phyloP scores from a whole-genome alignment of 92 coral and sea anemone genomes.

The Zoanthus sansibaricus region DNA sequence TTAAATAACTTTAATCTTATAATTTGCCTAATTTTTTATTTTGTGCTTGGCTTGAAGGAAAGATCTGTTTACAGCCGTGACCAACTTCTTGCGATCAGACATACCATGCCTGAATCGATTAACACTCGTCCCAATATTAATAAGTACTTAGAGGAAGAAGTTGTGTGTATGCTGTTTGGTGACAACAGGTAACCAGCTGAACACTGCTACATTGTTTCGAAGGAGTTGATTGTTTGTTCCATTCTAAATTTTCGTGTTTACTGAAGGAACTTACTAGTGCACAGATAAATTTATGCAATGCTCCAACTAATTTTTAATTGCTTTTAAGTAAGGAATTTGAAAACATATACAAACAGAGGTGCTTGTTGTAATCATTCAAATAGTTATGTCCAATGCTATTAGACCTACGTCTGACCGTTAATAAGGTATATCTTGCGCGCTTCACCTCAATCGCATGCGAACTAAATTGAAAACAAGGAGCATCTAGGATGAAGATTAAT shows the following conservation, averaged over 20 bases:
- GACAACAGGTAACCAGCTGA: neutral
- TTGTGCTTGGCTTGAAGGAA: neutral
- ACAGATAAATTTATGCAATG: neutral
- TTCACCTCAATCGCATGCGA: neutral
- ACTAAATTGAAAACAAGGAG: neutral
- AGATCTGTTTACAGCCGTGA: constrained; percentile 2
- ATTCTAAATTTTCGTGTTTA: no score
- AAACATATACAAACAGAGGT: neutral
- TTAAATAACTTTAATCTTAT: no score
- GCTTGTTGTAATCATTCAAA: neutral
- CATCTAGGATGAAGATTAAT: neutral
- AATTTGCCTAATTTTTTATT: neutral
- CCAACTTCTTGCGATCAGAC: neutral
- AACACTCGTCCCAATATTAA: neutral
- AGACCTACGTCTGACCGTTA: neutral
- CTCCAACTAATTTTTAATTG: neutral
- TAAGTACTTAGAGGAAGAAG: neutral
- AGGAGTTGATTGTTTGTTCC: no score
- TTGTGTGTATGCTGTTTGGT: constrained; percentile 16
- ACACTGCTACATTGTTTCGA: no score
- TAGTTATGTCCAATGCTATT: neutral
- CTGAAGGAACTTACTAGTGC: no score
- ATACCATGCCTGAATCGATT: constrained; percentile 4
- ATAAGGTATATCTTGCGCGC: neutral
- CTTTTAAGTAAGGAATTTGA: neutral